Evolutionary conservation across 2,888 invertebrate species (phyloP).

Genomic region (Eristalis intricaria): DNA sequence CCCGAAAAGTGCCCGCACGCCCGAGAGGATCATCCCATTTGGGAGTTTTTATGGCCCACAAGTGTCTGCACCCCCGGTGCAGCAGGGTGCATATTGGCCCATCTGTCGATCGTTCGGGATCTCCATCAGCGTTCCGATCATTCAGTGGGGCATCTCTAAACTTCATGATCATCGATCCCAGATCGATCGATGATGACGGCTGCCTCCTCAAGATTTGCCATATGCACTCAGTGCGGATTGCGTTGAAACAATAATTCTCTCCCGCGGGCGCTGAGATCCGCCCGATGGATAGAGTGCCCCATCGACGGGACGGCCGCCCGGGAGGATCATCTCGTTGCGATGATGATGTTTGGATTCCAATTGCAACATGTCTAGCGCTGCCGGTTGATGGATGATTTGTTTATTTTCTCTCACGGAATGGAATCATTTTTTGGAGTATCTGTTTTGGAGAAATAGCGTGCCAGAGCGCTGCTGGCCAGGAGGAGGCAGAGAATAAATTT

Average conservation of each 20-base stretch:
- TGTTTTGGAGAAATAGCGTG: slow-evolving; percentile 56
- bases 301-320: slow-evolving; percentile 22
- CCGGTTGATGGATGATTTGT: slow-evolving; percentile 69
- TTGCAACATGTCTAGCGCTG: slow-evolving; percentile 68
- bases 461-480: slow-evolving; percentile 7
- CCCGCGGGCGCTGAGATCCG: not conserved
- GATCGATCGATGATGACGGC: slow-evolving; percentile 45
- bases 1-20: slow-evolving; percentile 38
- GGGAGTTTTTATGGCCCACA: slow-evolving; percentile 58
- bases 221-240: slow-evolving; percentile 58
- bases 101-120: slow-evolving; percentile 28
- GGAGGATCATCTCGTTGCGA: slow-evolving; percentile 58
- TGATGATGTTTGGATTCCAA: slow-evolving; percentile 68
- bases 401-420: slow-evolving; percentile 61
- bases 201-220: slow-evolving; percentile 39
- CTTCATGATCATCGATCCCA: slow-evolving; percentile 43
- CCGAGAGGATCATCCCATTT: slow-evolving; percentile 32
- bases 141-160: slow-evolving; percentile 49
- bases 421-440: slow-evolving; percentile 36
- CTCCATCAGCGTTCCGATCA: slow-evolving; percentile 56
- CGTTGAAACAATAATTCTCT: slow-evolving; percentile 56
- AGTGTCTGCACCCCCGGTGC: slow-evolving; percentile 31
- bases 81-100: slow-evolving; percentile 47
- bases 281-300: slow-evolving; percentile 8
- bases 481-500: slow-evolving; percentile 60